Conservation (phyloP, 2,113 vertebrate species). For the Pitta sordida region DNA sequence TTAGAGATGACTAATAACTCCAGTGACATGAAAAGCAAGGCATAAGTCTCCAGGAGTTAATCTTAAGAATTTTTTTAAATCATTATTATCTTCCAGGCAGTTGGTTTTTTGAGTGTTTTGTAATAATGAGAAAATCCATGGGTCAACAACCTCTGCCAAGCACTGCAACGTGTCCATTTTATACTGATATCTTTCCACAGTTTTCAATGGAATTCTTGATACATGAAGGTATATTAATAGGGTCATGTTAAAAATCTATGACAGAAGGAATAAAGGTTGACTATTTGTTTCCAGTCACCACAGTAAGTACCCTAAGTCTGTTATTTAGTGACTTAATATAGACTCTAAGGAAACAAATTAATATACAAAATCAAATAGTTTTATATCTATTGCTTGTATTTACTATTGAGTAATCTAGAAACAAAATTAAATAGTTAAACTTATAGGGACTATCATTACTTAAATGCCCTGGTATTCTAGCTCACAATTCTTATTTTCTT, state of each 20-base stretch:
- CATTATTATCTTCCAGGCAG: background rate
- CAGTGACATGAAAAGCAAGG: constrained; percentile 16
- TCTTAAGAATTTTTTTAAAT: background rate
- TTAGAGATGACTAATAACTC: background rate
- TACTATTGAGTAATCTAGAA: background rate
- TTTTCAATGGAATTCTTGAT: background rate
- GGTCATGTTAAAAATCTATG: background rate
- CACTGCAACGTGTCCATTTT: background rate
- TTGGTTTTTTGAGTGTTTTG: background rate
- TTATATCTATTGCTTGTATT: background rate
- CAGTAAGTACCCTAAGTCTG: background rate
- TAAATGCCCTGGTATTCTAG: constrained; percentile 3
- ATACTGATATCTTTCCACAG: background rate
- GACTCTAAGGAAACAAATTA: background rate
- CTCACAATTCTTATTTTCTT: background rate
- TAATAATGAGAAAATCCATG: background rate
- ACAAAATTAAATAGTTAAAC: background rate
- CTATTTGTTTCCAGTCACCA: background rate
- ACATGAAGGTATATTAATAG: background rate
- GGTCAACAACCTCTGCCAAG: background rate
- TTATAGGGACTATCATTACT: background rate
- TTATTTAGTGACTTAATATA: background rate
- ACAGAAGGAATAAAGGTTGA: background rate
- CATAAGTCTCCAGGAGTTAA: background rate
- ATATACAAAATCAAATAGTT: background rate